Base-by-base conservation (phyloP, 23 tunicate species). In the Oikopleura albicans region DNA sequence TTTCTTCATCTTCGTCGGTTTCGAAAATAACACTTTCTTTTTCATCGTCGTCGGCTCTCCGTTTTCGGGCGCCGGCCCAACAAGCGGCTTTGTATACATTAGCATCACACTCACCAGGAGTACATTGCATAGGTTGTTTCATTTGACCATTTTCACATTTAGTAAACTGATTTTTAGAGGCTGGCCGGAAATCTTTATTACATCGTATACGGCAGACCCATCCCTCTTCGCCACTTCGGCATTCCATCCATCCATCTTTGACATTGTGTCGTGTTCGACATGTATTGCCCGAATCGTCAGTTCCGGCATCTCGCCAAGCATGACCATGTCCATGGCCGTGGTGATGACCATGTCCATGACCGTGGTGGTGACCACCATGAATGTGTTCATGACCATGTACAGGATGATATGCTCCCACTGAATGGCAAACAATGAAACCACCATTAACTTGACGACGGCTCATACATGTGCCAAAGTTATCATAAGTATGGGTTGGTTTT, bases 181-280 rank as follows among this genome's bases (percentile, higher is more conserved):
- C 79, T 29, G 79, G 79, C 31, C 37, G 28, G 2, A 2, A 2
- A 16, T 31, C 79, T 12, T 16, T 29, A 31, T 71, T 29, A 71
- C 79, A 71, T 71, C 79, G 27, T 34, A 71, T 16, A 22, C 35
- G 27, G 37, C 79, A 71, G 79, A 71, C 79, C 63, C 63, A 49
- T 34, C 34, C 27, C 37, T 29, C 31, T 29, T 71, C 79, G 35
- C 33, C 36, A 31, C 4, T 29, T 31, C 37, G 33, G 37, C 79
- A 71, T 16, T 71, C 79, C 36, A 71, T 12, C 27, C 35, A 29
- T 27, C 79, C 79, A 27, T 71, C 4, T 29, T 71, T 71, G 79
- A 29, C 79, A 12, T 16, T 71, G 2, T 2, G 2, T 71, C 79
- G 79, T 29, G 27, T 16, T 12, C 79, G 4, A 31, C 35, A 71